Base-by-base conservation (phyloP, 2,113 vertebrate species). In the Ptychochromis oligacanthus region DNA sequence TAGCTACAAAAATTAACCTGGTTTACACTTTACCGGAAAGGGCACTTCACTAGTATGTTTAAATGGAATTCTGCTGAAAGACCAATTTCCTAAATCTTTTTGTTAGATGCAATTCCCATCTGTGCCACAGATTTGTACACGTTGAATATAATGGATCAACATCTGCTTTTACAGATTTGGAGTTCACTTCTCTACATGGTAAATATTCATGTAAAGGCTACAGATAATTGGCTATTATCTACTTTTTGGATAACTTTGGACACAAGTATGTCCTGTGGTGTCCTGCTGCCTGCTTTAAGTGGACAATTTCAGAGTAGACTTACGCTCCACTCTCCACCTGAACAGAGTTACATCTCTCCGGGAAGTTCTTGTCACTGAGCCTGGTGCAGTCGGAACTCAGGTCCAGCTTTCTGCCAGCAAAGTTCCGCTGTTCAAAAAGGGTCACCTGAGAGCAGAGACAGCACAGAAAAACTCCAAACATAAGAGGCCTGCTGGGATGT, bases 361-460 rank as follows among this genome's bases (percentile, higher is more conserved):
- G 93, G 88, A 96, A 96, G 94, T 94, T 96, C 87, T 93, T 95
- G 57, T 96, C 95, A 4, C 93, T 94, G 75, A 96, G 22, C 79
- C 93, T 89, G 64, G 92, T 58, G 61, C 95, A 96, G 92, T 96
- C 95, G 2, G 94, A 92, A 58, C 87, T 96, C 84, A 96, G 94
- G 87, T 96, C 95, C 92, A 96, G 91, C 2, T 94, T 92, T 2
- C 94, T 83, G 55, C 96, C 96, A 4, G 95, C 92, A 74, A 96
- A 96, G 91, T 96, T 96, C 56, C 96, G 55, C 92, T 96, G 95
- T 89, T 96, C 96, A 65, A 95, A 96, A 83, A 96, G 95, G 93
- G 95, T 96, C 95, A 96, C 95, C 95, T 96, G 86, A 81, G 38
- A 4, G 24, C 56, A 57, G 7, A 22, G 43, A 6, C 2, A 24